Evolutionary conservation across 2,797 vertebrate genomes (phyloP).

Genomic region (Pelochelys cantorii): DNA sequence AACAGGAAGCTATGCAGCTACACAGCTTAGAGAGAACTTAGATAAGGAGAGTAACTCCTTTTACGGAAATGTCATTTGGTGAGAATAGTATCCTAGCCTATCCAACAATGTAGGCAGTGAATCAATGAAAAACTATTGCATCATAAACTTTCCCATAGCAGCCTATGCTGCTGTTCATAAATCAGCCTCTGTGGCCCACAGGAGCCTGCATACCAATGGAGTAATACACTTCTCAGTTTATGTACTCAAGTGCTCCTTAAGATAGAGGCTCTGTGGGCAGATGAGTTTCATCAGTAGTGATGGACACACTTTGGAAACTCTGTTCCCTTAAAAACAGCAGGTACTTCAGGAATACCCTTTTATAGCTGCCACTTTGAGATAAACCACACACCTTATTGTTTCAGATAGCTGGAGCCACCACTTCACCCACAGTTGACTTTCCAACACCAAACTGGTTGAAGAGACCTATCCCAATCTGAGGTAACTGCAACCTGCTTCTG

Average conservation of each 20-base stretch:
- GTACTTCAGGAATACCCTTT: background rate
- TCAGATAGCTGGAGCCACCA: background rate
- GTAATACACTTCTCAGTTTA: background rate
- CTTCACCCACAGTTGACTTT: background rate
- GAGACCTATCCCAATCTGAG: background rate
- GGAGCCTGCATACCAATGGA: background rate
- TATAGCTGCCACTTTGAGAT: background rate
- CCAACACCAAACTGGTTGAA: background rate
- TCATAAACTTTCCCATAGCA: background rate
- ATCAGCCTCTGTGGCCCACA: background rate
- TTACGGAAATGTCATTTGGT: background rate
- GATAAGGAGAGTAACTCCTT: background rate
- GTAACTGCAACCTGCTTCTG: background rate
- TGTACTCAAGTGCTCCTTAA: background rate
- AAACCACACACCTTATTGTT: background rate
- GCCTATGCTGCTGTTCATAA: background rate
- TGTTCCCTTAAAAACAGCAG: background rate
- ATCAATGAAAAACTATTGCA: background rate
- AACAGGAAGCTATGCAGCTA: too few species aligned
- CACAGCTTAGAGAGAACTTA: too few species aligned
- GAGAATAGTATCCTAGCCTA: background rate
- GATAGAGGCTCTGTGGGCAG: background rate
- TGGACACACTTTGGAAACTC: background rate
- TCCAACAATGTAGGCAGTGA: background rate
- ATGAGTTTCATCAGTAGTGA: background rate